phyloP scores from a whole-genome alignment of 2,797 vertebrate species.

The Parauchenoglanis punctatus region DNA sequence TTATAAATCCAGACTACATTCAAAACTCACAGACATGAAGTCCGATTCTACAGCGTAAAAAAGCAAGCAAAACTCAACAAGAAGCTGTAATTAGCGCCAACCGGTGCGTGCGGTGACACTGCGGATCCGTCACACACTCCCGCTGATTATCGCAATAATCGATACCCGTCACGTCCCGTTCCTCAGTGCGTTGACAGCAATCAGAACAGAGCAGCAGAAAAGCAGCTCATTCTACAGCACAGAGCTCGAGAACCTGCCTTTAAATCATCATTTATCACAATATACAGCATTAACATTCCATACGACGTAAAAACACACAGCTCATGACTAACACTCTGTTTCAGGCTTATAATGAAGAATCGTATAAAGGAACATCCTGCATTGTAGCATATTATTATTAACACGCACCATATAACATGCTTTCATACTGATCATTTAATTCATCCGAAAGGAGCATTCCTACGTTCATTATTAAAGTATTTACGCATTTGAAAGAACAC shows the following conservation, averaged over 20 bases:
- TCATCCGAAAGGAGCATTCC: not conserved
- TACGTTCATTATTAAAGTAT: not conserved
- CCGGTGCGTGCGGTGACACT: not conserved
- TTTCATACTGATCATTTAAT: not conserved
- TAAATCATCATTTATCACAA: not conserved
- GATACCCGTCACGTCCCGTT: not conserved
- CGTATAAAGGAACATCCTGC: not conserved
- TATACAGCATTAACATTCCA: not conserved
- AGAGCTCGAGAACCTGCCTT: not conserved
- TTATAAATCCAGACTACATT: not conserved
- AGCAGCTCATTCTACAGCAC: not conserved
- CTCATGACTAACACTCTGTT: not conserved
- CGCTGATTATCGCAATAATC: not conserved
- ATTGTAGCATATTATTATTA: too few relatives aligned
- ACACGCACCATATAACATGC: too few relatives aligned
- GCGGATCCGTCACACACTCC: not conserved
- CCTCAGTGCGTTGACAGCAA: not conserved
- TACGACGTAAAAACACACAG: not conserved
- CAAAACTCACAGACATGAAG: not conserved
- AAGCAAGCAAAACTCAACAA: not conserved
- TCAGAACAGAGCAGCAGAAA: not conserved
- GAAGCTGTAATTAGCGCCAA: not conserved
- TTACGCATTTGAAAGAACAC: not conserved
- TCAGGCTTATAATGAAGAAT: not conserved
- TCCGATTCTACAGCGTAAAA: not conserved